phyloP scores from a whole-genome alignment of 2,797 vertebrate species.

The Sebastes steindachneri region DNA sequence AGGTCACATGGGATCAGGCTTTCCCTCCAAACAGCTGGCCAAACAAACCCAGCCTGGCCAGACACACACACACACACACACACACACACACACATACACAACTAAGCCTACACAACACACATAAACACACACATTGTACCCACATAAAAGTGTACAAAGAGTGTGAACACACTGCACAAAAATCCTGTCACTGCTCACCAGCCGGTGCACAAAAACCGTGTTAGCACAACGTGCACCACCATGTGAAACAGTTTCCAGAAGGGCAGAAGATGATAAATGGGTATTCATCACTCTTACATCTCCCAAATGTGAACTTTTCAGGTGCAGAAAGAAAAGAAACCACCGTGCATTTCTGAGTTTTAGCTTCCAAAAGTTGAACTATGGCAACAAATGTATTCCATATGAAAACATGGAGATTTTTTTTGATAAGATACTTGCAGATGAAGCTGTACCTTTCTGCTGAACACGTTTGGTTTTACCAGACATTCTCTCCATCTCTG shows the following conservation, averaged over 20 bases:
- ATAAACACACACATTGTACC: slow-evolving; percentile 7
- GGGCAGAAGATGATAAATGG: slow-evolving; percentile 52
- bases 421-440: background rate
- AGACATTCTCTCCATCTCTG: background rate
- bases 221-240: background rate
- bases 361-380: background rate
- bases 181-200: slow-evolving; percentile 20
- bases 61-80: slow-evolving; percentile 11
- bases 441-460: background rate
- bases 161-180: slow-evolving; percentile 23
- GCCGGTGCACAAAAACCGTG: background rate
- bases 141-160: slow-evolving; percentile 15
- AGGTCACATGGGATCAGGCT: slow-evolving; percentile 79
- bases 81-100: slow-evolving; percentile 2
- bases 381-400: background rate
- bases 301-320: slow-evolving; percentile 21
- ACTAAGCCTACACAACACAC: slow-evolving; percentile 8
- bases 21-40: slow-evolving; percentile 85
- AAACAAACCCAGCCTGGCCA: slow-evolving; percentile 71
- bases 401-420: background rate
- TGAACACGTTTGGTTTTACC: background rate
- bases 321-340: slow-evolving; percentile 8
- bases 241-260: slow-evolving; percentile 44
- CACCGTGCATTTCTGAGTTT: background rate
- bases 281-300: slow-evolving; percentile 28